Evolutionary conservation across 2,113 vertebrate genomes (phyloP).

Genomic region (Clarias macrocephalus): DNA sequence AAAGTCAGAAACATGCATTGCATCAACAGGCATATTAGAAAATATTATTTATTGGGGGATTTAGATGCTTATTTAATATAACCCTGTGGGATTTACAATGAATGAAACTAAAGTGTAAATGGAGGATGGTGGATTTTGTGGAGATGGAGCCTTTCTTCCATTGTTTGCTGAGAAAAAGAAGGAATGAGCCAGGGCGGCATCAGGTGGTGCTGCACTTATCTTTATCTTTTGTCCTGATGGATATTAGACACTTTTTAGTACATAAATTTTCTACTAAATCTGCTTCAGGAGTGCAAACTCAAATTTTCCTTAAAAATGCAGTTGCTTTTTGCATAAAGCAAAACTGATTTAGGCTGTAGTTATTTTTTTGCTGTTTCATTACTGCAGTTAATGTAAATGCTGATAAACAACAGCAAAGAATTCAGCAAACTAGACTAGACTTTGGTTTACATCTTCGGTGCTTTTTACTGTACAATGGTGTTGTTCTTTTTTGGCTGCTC

Average conservation of each 20-base stretch:
- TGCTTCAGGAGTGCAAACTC: slow-evolving; percentile 47
- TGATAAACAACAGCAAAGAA: background rate
- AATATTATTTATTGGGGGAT: background rate
- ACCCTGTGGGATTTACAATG: slow-evolving; percentile 27
- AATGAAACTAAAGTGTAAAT: slow-evolving; percentile 41
- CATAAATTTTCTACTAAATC: slow-evolving; percentile 58
- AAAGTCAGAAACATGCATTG: background rate
- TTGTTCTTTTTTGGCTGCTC: no score
- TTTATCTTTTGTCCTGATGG: slow-evolving; percentile 57
- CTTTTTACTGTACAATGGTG: background rate
- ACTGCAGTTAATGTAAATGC: background rate
- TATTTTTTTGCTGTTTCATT: background rate
- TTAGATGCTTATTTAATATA: background rate
- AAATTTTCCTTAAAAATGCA: no score
- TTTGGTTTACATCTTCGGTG: background rate
- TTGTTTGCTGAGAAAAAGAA: slow-evolving; percentile 61
- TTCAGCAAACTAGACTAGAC: background rate
- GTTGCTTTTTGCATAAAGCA: background rate
- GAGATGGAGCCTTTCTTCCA: slow-evolving; percentile 62
- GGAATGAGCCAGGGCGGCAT: slow-evolving; percentile 46
- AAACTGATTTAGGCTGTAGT: background rate
- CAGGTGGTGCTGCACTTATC: slow-evolving; percentile 59
- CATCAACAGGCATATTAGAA: background rate
- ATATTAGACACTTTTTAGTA: slow-evolving; percentile 65
- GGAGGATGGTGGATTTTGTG: slow-evolving; percentile 63